Conservation (phyloP, 2,113 vertebrate genomes). For the Fregata magnificens region DNA sequence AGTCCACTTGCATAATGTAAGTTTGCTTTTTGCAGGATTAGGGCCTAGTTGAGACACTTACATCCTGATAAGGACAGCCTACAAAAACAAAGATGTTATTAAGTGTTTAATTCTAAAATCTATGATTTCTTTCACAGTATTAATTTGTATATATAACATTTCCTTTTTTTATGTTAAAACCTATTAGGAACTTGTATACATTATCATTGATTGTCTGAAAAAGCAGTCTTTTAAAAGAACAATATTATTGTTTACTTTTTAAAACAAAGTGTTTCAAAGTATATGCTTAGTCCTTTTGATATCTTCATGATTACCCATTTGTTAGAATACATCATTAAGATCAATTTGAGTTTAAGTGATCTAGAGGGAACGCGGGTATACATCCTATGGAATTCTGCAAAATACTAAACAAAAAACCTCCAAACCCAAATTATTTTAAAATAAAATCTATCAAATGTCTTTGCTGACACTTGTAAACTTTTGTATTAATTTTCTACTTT, state of each 20-base stretch:
- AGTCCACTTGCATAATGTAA: neutral
- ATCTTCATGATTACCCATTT: neutral
- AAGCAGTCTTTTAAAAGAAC: neutral
- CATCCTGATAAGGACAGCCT: neutral
- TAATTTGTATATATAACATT: neutral
- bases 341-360: neutral
- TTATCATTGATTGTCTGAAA: neutral
- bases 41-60: neutral
- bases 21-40: neutral
- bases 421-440: neutral
- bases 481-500: neutral
- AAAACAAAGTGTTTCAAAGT: neutral
- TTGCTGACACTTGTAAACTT: neutral
- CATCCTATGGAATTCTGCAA: neutral
- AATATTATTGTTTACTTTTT: neutral
- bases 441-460: neutral
- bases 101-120: neutral
- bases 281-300: neutral
- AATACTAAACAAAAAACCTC: neutral
- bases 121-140: neutral
- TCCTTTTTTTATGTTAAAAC: neutral
- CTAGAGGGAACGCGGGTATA: neutral
- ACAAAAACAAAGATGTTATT: neutral
- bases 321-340: neutral
- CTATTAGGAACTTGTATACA: neutral